Evolutionary conservation across 2,888 invertebrate species (phyloP), one percentile per base, ranked within the genome.

Genomic region (Chrysina gloriosa): DNA sequence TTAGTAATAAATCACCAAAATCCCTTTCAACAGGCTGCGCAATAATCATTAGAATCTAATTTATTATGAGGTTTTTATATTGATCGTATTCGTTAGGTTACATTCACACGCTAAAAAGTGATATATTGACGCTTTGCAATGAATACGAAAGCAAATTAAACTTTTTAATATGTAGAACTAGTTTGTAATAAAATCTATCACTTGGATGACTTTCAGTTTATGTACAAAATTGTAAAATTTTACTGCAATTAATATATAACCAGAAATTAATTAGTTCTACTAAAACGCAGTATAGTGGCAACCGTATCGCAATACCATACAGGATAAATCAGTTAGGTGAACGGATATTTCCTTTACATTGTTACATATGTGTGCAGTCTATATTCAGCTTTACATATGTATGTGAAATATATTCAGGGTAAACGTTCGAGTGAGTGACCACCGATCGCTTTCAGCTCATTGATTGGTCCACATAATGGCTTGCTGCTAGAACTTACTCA

Each of bases 391-490:
- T 27, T 16, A 14, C 9, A 50, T 19, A 19, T 27, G 25, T 39
- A 14, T 39, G 25, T 23, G 23, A 39, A 58, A 39, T 58, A 23
- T 25, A 58, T 25, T 36, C 21, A 25, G 14, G 56, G 39, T 25
- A 25, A 23, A 58, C 25, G 39, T 58, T 39, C 58, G 14, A 42
- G 19, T 58, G 58, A 39, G 58, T 58, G 27, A 58, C 42, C 58
- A 9, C 23, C 42, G 58, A 42, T 58, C 36, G 42, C 27, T 58
- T 58, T 58, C 58, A 25, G 39, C 39, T 39, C 58, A 58, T 58
- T 58, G 58, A 58, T 58, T 58, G 25, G 58, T 58, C 25, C 39
- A 42, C 23, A 36, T 58, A 39, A 58, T 58, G 14, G 58, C 25
- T 58, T 58, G 27, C 25, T 58, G 14, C 25, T 25, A 25, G 58